A percentile compares a stretch with the other conserved stretches of the same genome.
Evolutionary conservation across 1,140 invertebrate genomes (phyloP).

Genomic region (Drosophila fuyamai): DNA sequence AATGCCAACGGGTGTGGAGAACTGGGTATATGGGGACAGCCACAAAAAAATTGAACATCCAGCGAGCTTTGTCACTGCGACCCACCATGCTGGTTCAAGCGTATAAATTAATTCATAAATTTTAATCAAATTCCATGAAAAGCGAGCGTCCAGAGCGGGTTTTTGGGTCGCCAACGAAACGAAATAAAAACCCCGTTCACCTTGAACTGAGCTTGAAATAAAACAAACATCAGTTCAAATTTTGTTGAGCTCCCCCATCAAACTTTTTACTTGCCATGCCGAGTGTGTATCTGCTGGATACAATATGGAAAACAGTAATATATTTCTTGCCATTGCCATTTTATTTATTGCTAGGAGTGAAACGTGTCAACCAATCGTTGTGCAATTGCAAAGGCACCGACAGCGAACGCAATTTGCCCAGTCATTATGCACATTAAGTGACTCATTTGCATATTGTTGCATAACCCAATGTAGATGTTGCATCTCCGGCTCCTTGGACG

Average conservation of each 20-base stretch:
- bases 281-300: slow-evolving; percentile 25
- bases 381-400: slow-evolving; percentile 28
- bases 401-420: slow-evolving; percentile 29
- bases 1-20: slow-evolving; percentile 13
- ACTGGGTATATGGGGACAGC: slow-evolving; percentile 5
- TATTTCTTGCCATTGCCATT: neutral
- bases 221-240: slow-evolving; percentile 23
- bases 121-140: slow-evolving; percentile 63
- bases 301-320: neutral
- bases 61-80: slow-evolving; percentile 33
- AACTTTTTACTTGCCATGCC: slow-evolving; percentile 1
- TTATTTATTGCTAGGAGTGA: slow-evolving; percentile 11
- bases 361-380: slow-evolving; percentile 31
- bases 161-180: slow-evolving; percentile 34
- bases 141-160: slow-evolving; percentile 35
- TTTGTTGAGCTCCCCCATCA: slow-evolving; percentile 29
- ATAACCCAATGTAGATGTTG: slow-evolving; percentile 34
- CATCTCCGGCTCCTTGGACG: slow-evolving; percentile 26
- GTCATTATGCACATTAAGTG: slow-evolving; percentile 41
- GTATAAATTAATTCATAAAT: slow-evolving; percentile 62
- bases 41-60: slow-evolving; percentile 36
- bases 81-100: slow-evolving; percentile 28
- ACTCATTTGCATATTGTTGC: slow-evolving; percentile 57
- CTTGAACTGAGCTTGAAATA: slow-evolving; percentile 51
- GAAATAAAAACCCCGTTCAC: slow-evolving; percentile 35